Evolutionary conservation across 2,797 vertebrate genomes (phyloP), one percentile per base, ranked within the genome.

Genomic region (Chromobotia macracanthus): DNA sequence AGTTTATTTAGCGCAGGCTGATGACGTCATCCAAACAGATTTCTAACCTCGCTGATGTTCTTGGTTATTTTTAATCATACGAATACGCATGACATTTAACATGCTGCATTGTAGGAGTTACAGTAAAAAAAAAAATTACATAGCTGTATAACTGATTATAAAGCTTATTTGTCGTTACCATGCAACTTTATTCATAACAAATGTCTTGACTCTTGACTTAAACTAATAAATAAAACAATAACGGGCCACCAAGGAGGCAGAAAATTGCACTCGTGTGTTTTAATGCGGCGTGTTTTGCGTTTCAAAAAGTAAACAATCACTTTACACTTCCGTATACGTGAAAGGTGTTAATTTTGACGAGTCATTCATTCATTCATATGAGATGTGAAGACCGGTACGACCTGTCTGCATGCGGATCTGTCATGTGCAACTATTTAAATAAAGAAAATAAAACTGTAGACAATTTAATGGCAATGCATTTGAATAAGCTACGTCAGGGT

Each of bases 251-350:
- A 56, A 23, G 3, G 5, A 56, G 0, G 3, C 2, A 46, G n/a
- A 19, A 55, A 5, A 1, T 10, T 56, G 18, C 21, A 56, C 18
- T 10, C 0, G 41, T 4, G 23, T 13, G 63, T 3, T 58, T 60
- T 12, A 19, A 31, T 6, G 7, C 7, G 35, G n/a, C 19, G 9
- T 16, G 44, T 44, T 67, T 56, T 2, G 3, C 16, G 41, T 53
- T 15, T 18, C 8, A 58, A 67, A 8, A 21, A 44, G 1, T 60
- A 16, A 19, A 44, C 19, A 64, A 3, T 3, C 31, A 28, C 1
- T 0, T 70, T 6, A 9, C 38, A 78, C 67, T 71, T 78, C 76
- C 76, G 75, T 21, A 44, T 72, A 31, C 77, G 77, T 79, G 46
- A 71, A 78, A 51, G 19, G 19, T 63, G 56, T 69, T 18, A 70